Percentiles rank a stretch among this genome's conserved stretches.
Conservation (phyloP, 2,888 invertebrate genomes). For the Latrodectus elegans region DNA sequence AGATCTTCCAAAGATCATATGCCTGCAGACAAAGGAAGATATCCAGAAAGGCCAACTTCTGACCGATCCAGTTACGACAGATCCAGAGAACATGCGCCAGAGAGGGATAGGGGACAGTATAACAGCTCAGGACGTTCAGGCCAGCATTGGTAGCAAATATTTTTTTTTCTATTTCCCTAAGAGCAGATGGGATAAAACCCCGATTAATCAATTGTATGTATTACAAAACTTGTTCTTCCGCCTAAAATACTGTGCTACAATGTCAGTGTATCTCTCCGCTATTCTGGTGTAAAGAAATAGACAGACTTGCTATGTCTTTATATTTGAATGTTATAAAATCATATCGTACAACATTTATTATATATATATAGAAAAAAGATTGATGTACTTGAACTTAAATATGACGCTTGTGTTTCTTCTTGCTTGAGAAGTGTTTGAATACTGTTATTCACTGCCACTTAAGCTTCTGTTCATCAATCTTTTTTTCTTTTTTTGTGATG, state of each 20-base stretch:
- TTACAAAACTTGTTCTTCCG: slow-evolving; percentile 63
- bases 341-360: slow-evolving; percentile 38
- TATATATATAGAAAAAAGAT: slow-evolving; percentile 14
- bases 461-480: slow-evolving; percentile 53
- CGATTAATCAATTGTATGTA: slow-evolving; percentile 59
- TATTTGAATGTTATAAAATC: slow-evolving; percentile 42
- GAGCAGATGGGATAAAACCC: slow-evolving; percentile 20
- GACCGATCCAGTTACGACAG: slow-evolving; percentile 55
- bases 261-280: slow-evolving; percentile 49
- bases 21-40: slow-evolving; percentile 58
- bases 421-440: slow-evolving; percentile 36
- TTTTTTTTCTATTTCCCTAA: slow-evolving; percentile 2
- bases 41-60: slow-evolving; percentile 41
- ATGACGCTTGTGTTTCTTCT: slow-evolving; percentile 31
- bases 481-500: slow-evolving; percentile 1
- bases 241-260: slow-evolving; percentile 37
- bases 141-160: slow-evolving; percentile 58
- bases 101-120: slow-evolving; percentile 48
- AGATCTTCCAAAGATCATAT: slow-evolving; percentile 57
- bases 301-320: slow-evolving; percentile 7
- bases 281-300: slow-evolving; percentile 16
- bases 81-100: slow-evolving; percentile 28
- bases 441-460: slow-evolving; percentile 62
- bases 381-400: slow-evolving; percentile 54
- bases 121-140: slow-evolving; percentile 60